A percentile compares a stretch with the other conserved stretches of the same genome.
These are phyloP conservation scores for Tapirus terrestris DNA, from an alignment of 2,113 vertebrate genomes.

Conservation along the genomic window DNA sequence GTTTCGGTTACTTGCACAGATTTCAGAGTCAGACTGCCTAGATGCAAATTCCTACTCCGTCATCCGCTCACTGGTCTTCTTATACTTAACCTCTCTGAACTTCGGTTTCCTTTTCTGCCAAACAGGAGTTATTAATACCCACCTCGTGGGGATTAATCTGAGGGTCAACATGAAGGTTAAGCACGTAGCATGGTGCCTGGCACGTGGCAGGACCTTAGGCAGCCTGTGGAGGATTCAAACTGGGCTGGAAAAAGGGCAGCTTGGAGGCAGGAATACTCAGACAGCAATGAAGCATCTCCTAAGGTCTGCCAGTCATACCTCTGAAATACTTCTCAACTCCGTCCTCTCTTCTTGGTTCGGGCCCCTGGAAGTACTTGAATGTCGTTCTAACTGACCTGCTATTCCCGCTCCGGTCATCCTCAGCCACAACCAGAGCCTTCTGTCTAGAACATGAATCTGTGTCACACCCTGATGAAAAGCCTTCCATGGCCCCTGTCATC, in stretches of 20 bases:
- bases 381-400: neutral
- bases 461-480: neutral
- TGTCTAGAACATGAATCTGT: neutral
- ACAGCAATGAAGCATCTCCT: neutral
- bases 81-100: neutral
- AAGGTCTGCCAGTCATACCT: neutral
- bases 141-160: neutral
- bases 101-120: neutral
- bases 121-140: neutral
- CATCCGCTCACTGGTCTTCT: neutral
- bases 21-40: neutral
- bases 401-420: neutral
- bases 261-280: neutral
- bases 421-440: neutral
- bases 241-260: neutral
- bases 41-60: neutral
- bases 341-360: neutral
- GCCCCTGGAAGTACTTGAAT: neutral
- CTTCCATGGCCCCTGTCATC: neutral
- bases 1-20: neutral
- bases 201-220: neutral
- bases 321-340: neutral
- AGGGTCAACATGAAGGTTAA: neutral
- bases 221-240: neutral
- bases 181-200: neutral